Percentiles rank a stretch among this genome's conserved stretches.
phyloP scores from a whole-genome alignment of 2,888 invertebrate species.

The Ochropleura leucogaster region DNA sequence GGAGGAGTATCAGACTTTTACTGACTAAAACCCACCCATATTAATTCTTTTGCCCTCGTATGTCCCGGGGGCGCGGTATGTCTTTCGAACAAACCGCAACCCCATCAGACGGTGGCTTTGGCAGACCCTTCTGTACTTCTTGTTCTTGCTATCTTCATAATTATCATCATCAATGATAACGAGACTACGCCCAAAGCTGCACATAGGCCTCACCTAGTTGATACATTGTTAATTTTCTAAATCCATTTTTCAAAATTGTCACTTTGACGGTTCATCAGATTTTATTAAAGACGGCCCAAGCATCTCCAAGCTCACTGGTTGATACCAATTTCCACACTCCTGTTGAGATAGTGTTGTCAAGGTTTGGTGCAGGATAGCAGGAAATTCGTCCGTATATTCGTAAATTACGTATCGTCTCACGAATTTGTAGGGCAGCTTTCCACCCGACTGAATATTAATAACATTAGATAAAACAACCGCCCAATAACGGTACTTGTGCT shows the following conservation, averaged over 20 bases:
- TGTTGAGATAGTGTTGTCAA: not conserved
- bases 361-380: not conserved
- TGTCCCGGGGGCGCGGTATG: no score
- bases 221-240: no score
- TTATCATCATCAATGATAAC: not conserved
- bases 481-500: not conserved
- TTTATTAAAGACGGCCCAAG: not conserved
- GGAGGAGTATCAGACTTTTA: no score
- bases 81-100: no score
- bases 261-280: not conserved
- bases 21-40: no score
- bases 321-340: not conserved
- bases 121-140: no score
- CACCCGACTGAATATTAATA: slow-evolving; percentile 20
- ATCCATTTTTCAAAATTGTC: not conserved
- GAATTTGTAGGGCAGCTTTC: slow-evolving; percentile 22
- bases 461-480: slow-evolving; percentile 3
- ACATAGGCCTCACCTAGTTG: not conserved
- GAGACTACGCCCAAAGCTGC: not conserved
- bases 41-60: no score
- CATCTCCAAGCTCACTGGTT: not conserved
- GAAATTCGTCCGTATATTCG: not conserved
- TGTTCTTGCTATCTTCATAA: no score
- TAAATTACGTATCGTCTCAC: not conserved
- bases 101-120: no score